A percentile compares a stretch with the other conserved stretches of the same genome.
Evolutionary conservation across 2,888 invertebrate species (phyloP).

Genomic region (Ferrisia virgata): DNA sequence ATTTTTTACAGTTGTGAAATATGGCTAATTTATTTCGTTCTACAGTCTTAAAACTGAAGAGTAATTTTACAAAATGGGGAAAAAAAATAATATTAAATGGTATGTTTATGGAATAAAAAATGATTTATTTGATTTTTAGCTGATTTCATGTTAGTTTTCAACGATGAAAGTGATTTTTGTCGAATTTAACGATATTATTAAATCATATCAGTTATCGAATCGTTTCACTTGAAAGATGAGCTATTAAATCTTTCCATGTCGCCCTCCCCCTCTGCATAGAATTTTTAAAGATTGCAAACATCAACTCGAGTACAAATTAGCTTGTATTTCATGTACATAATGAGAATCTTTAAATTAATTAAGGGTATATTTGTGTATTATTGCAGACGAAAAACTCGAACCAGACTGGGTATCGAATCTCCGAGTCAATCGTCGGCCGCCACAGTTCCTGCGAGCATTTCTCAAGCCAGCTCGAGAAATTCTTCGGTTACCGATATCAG

Average conservation of each 20-base stretch:
- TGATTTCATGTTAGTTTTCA: background rate
- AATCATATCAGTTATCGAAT: background rate
- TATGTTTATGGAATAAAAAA: background rate
- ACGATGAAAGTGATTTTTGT: background rate
- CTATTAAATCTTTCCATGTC: background rate
- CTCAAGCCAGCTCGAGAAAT: slow-evolving; percentile 50
- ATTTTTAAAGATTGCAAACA: background rate
- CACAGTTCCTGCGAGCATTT: slow-evolving; percentile 34
- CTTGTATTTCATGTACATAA: background rate
- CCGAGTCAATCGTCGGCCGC: slow-evolving; percentile 34
- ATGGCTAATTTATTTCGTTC: background rate
- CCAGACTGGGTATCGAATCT: slow-evolving; percentile 23
- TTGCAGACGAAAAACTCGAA: slow-evolving; percentile 41
- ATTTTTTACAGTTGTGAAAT: background rate
- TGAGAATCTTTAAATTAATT: background rate
- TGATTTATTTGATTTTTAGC: background rate
- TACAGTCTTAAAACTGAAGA: background rate
- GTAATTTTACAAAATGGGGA: background rate
- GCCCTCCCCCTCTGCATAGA: no score
- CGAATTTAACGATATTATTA: background rate
- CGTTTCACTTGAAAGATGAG: background rate
- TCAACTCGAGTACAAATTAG: background rate
- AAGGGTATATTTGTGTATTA: background rate
- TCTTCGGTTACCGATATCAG: slow-evolving; percentile 52
- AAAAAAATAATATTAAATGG: no score